Evolutionary conservation across 1,140 invertebrate genomes (phyloP).

Genomic region (Subanguina moxae): DNA sequence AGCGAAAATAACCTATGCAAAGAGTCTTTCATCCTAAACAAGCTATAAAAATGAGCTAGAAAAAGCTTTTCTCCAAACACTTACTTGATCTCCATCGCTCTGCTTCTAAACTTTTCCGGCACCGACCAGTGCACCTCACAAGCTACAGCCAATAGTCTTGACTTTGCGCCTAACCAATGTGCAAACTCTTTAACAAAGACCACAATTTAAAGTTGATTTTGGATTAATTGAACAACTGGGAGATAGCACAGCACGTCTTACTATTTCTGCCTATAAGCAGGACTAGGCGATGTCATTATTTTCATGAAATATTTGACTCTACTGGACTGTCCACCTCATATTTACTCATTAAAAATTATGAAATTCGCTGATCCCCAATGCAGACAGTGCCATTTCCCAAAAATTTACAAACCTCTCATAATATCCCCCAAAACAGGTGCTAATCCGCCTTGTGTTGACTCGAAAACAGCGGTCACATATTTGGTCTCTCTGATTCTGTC

Average conservation of each 20-base stretch:
- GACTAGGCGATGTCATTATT: no score
- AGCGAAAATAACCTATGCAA: slow-evolving; percentile 19
- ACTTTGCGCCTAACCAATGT: slow-evolving; percentile 42
- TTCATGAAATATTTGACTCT: no score
- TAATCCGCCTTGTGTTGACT: slow-evolving; percentile 40
- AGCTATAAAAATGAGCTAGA: background rate
- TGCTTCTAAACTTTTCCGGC: slow-evolving; percentile 40
- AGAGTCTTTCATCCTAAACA: slow-evolving; percentile 46
- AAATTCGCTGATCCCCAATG: no score
- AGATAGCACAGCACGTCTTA: no score
- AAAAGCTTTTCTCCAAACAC: slow-evolving; percentile 13
- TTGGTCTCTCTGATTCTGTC: slow-evolving; percentile 23
- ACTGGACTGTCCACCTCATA: no score
- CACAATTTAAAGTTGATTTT: background rate
- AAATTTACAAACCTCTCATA: slow-evolving; percentile 12
- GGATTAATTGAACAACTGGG: no score
- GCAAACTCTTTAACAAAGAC: slow-evolving; percentile 25
- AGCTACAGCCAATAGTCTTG: slow-evolving; percentile 41
- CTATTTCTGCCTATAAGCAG: no score
- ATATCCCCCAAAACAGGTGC: slow-evolving; percentile 41
- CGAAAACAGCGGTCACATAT: slow-evolving; percentile 51
- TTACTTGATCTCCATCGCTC: slow-evolving; percentile 45
- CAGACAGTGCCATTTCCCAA: no score
- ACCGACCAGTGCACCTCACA: slow-evolving; percentile 55
- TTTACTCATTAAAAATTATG: no score